These are phyloP conservation scores for Zaprionus camerounensis DNA, from an alignment of 1,140 invertebrate species.

Conservation along the genomic window DNA sequence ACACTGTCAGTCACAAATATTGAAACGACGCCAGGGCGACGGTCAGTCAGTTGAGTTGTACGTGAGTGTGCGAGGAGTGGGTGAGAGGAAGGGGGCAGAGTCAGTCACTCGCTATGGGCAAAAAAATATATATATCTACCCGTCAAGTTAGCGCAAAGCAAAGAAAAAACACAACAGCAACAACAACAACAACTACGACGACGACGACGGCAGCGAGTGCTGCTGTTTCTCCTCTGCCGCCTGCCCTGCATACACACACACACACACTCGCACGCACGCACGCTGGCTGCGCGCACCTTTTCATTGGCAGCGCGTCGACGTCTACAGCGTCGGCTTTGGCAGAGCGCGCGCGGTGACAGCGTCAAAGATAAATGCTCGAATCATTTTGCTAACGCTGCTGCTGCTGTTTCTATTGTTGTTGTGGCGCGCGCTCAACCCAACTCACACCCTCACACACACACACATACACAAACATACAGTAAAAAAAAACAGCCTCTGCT, in stretches of 20 bases:
- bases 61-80: not conserved
- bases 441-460: constrained; percentile 30
- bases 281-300: constrained; percentile 65
- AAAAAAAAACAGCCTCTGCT: constrained; percentile 21
- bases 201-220: not conserved
- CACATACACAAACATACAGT: not conserved
- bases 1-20: constrained; percentile 80
- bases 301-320: constrained; percentile 54
- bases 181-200: constrained; percentile 22
- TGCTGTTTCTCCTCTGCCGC: constrained; percentile 27
- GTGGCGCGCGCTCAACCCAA: constrained; percentile 34
- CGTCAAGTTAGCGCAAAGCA: constrained; percentile 52
- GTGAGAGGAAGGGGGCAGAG: constrained; percentile 14
- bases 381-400: constrained; percentile 57
- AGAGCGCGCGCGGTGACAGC: constrained; percentile 49
- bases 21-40: constrained; percentile 42
- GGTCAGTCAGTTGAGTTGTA: constrained; percentile 8
- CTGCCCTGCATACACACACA: not conserved
- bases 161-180: constrained; percentile 44
- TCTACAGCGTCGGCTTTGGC: constrained; percentile 19
- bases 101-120: constrained; percentile 53
- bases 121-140: constrained; percentile 46
- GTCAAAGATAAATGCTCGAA: constrained; percentile 74
- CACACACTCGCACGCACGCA: constrained; percentile 1
- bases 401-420: constrained; percentile 30